Evolutionary conservation across 2,888 invertebrate genomes (phyloP), one percentile per base, ranked within the genome.

Genomic region (Drosophila melanosoma): DNA sequence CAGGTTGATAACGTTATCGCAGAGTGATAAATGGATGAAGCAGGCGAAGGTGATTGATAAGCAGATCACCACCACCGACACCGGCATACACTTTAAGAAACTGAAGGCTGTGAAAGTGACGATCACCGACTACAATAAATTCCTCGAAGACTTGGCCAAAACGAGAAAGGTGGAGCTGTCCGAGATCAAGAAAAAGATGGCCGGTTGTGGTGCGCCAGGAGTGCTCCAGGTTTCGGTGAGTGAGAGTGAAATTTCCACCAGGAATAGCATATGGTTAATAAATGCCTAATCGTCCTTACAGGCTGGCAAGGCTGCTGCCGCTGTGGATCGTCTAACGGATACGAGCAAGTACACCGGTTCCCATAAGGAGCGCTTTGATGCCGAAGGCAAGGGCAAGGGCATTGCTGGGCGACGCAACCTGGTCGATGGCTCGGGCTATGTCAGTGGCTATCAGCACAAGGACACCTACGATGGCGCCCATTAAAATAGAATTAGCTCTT

Each of bases 1-100:
- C 57, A 97, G 96, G 92, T 94, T 95, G 51, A 97, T 98, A 76
- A 97, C 97, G 0, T 94, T 98, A n/a, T 97, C 97, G 12, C 97
- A 98, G 93, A 96, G 97, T 90, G 98, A 98, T 93, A 98, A 98
- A 93, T 98, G 98, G 98, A 96, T 98, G 96, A 98, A 97, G 90
- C 98, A 98, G 91, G 97, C 98, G 0, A 96, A 95, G 88, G 95
- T 96, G 11, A 96, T 97, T 81, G 98, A 95, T 80, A 97, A 97
- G 93, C 96, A 96, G 91, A 96, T 97, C 76, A 97, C 97, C 0
- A 98, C 98, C 20, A 98, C 97, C 4, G 98, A 98, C 91, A 98
- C 98, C 0, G 98, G 96, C 52, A 97, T 98, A 76, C 95, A 96
- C 92, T 98, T 98, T 93, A 97, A 97, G 92, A 97, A 97, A 92